Evolutionary conservation across 2,888 invertebrate genomes (phyloP), one percentile per base, ranked within the genome.

Genomic region (Teleogryllus oceanicus): DNA sequence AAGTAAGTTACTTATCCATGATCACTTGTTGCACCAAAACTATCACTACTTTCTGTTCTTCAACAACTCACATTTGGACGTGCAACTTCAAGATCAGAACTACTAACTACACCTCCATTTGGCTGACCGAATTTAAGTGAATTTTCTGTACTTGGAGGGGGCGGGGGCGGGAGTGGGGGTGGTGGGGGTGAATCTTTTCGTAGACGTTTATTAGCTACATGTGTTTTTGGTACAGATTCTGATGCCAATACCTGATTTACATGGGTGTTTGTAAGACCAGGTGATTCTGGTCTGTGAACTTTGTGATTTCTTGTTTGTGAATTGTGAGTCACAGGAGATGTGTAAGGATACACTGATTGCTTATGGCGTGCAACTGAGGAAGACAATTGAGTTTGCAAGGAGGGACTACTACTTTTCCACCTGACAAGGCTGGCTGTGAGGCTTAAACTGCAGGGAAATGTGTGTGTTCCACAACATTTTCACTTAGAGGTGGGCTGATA

Each of bases 161-260:
- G 78, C 4, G 24, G 24, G 24, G 77, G 49, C n/a, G 75, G 75
- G 18, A 81, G 78, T 12, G 77, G 49, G 21, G 75, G 75, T 18
- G 81, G 78, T 37, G 24, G 24, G n/a, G 24, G 24, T 37, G 24
- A 37, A n/a, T 84, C 87, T 88, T 89, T 89, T 87, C 89, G 88
- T 51, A 89, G 85, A 76, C 89, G 87, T 83, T 89, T 89, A 83
- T 89, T 89, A 77, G 89, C 88, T 84, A 89, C 89, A 86, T 89
- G 89, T 83, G 89, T 89, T 84, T 87, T 87, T 83, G 89, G 89
- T 82, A 89, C 89, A 83, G 87, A 86, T 83, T 88, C 88, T 5
- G 74, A 75, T 12, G 24, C 81, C 50, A 76, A 75, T 50, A 62
- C 50, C 21, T 50, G 50, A 50, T 77, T 77, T n/a, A 77, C 50